phyloP scores from a whole-genome alignment of 2,113 vertebrate species.

The Syngnathus typhle region DNA sequence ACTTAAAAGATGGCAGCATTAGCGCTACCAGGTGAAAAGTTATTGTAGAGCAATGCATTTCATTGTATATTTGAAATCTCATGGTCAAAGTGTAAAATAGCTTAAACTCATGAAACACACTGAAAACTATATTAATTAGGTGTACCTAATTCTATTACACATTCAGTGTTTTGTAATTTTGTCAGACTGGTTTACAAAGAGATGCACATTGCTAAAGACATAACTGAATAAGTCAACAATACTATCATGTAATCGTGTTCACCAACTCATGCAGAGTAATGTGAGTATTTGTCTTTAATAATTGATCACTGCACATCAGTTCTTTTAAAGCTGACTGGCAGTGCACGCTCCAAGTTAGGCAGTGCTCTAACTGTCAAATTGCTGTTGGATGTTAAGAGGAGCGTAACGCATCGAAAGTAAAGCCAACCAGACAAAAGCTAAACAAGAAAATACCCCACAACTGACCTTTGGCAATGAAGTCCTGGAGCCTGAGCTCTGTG shows the following conservation, averaged over 20 bases:
- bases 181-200: neutral
- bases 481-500: slow-evolving; percentile 93
- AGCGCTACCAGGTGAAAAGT: too few species aligned
- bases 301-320: neutral
- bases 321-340: neutral
- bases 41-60: too few species aligned
- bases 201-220: neutral
- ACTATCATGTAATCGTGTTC: neutral
- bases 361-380: neutral
- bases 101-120: too few species aligned
- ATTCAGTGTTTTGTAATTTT: neutral
- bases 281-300: neutral
- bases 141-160: too few species aligned
- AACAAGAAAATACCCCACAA: neutral
- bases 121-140: too few species aligned
- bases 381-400: neutral
- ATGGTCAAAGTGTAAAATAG: too few species aligned
- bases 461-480: slow-evolving; percentile 87
- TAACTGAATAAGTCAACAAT: neutral
- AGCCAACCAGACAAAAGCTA: neutral
- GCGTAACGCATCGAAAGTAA: neutral
- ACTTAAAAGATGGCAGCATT: too few species aligned
- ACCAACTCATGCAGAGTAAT: neutral
- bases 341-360: neutral
- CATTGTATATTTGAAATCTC: too few species aligned